phyloP scores from a whole-genome alignment of 2,888 invertebrate species.

The Yponomeuta cagnagella region DNA sequence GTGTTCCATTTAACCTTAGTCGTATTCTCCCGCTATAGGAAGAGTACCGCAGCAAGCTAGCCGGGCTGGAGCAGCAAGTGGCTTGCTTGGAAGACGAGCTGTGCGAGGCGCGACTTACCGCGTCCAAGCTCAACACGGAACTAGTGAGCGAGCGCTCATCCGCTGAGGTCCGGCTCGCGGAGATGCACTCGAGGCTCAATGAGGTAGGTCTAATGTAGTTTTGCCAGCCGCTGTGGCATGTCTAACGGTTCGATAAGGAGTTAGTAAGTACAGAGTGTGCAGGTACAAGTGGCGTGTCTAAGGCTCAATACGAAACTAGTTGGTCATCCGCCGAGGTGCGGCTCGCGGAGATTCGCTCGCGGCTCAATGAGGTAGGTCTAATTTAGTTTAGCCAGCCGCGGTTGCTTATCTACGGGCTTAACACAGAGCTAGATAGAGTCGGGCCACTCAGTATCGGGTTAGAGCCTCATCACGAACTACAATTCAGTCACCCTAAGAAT shows the following conservation, averaged over 20 bases:
- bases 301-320: constrained; percentile 88
- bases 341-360: constrained; percentile 90
- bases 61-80: constrained; percentile 87
- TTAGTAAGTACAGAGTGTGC: constrained; percentile 84
- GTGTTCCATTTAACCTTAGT: neutral
- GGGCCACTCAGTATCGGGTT: no score
- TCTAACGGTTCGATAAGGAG: constrained; percentile 77
- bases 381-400: neutral
- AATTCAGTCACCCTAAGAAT: no score
- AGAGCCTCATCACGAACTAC: no score
- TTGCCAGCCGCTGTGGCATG: constrained; percentile 63
- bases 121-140: constrained; percentile 90
- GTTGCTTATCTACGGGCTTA: no score
- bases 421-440: no score
- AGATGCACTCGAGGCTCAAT: constrained; percentile 91
- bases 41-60: constrained; percentile 82
- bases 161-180: constrained; percentile 89
- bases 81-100: constrained; percentile 92
- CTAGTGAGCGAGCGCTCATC: constrained; percentile 91
- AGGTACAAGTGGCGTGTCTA: constrained; percentile 77
- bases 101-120: constrained; percentile 87
- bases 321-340: constrained; percentile 90
- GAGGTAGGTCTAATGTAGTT: constrained; percentile 70
- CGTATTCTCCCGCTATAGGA: constrained; percentile 55
- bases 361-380: constrained; percentile 83